phyloP scores from a whole-genome alignment of 1,140 invertebrate species.

The Aphaenogaster floridana region DNA sequence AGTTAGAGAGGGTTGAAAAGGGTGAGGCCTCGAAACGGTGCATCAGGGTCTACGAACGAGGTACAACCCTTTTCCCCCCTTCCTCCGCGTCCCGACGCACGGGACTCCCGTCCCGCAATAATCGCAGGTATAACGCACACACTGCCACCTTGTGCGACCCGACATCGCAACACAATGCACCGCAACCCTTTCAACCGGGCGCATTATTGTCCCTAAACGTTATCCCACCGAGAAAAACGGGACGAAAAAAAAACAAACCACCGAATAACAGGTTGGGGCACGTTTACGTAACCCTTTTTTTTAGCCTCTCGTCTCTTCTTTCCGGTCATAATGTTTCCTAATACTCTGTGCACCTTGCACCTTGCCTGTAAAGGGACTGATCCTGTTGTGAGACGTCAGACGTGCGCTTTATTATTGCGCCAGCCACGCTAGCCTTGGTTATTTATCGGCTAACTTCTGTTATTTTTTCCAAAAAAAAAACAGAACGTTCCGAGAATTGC shows the following conservation, averaged over 20 bases:
- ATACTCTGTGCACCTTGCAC: conserved; percentile 37
- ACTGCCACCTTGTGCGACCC: conserved; percentile 65
- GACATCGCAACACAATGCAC: conserved; percentile 68
- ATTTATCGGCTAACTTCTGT: background rate
- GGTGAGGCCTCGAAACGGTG: conserved; percentile 70
- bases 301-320: conserved; percentile 26
- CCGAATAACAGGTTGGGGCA: conserved; percentile 74
- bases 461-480: background rate
- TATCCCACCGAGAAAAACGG: conserved; percentile 39
- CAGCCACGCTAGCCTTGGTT: too few relatives aligned
- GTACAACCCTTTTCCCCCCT: conserved; percentile 72
- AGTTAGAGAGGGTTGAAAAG: conserved; percentile 78
- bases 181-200: conserved; percentile 80
- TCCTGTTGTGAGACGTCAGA: background rate
- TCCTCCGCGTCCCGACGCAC: conserved; percentile 23
- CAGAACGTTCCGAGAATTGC: background rate
- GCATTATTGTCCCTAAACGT: conserved; percentile 78
- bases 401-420: background rate
- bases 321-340: conserved; percentile 47
- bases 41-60: conserved; percentile 46
- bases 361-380: background rate
- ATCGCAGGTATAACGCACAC: conserved; percentile 77
- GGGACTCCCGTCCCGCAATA: conserved; percentile 3
- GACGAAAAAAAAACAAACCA: conserved; percentile 51
- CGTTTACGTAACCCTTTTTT: conserved; percentile 66